Evolutionary conservation across 2,797 vertebrate genomes (phyloP).

Genomic region (Neomorphus geoffroyi): DNA sequence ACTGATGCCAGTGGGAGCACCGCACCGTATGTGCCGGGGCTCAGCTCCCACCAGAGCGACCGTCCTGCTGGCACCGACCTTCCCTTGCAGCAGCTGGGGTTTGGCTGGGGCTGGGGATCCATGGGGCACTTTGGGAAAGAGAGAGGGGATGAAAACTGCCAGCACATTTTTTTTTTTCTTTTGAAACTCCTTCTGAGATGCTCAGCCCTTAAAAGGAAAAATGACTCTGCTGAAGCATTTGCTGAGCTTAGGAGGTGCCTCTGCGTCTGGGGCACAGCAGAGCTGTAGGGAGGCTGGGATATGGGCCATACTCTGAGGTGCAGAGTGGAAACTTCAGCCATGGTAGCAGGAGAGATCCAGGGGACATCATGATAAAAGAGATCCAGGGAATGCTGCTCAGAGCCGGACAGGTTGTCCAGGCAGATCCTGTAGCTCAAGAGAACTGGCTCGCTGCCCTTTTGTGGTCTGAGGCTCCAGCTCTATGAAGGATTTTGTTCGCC

Average conservation of each 20-base stretch:
- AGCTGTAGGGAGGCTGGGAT: not conserved
- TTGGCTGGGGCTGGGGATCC: not conserved
- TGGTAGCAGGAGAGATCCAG: not conserved
- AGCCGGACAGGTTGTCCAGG: not conserved
- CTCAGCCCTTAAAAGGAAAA: conserved; percentile 54
- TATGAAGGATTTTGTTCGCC: not conserved
- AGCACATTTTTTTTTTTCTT: not conserved
- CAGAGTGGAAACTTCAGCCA: not conserved
- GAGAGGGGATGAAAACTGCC: not conserved
- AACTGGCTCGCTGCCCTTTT: not conserved
- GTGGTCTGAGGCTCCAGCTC: not conserved
- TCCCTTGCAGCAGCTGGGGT: not conserved
- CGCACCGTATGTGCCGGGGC: not conserved
- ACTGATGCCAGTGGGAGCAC: not conserved
- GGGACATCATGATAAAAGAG: no score
- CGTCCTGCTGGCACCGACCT: accelerated
- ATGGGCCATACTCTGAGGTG: not conserved
- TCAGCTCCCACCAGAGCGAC: not conserved
- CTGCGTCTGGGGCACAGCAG: not conserved
- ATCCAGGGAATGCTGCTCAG: no score
- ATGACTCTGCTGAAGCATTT: not conserved
- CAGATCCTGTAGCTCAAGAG: not conserved
- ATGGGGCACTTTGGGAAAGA: not conserved
- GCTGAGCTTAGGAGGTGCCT: not conserved
- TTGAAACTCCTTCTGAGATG: not conserved